Evolutionary conservation across 2,888 invertebrate genomes (phyloP).

Genomic region (Cephus spinipes): DNA sequence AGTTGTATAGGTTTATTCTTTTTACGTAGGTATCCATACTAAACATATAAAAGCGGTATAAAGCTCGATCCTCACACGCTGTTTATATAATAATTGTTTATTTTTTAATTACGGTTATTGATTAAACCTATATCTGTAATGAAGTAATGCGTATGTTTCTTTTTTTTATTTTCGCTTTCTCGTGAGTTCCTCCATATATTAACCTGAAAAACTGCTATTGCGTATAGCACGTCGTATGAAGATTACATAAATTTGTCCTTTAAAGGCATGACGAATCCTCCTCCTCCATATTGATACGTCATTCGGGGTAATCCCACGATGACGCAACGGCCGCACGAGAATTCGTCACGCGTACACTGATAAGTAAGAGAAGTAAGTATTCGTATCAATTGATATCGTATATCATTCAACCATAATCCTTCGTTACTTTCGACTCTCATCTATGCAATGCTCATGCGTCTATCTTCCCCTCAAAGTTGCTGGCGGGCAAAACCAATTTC

Average conservation of each 20-base stretch:
- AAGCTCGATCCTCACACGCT: constrained; percentile 64
- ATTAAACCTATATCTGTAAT: constrained; percentile 43
- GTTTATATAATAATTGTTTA: constrained; percentile 38
- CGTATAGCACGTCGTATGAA: constrained; percentile 6
- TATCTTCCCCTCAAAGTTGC: constrained; percentile 57
- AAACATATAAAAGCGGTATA: constrained; percentile 66
- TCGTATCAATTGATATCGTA: constrained; percentile 2
- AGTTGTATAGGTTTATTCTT: constrained; percentile 37
- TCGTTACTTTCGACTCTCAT: constrained; percentile 32
- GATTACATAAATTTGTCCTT: constrained; percentile 7
- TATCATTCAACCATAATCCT: constrained; percentile 25
- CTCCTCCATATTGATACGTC: neutral
- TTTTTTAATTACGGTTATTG: constrained; percentile 45
- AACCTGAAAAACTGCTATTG: constrained; percentile 1
- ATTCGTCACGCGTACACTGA: neutral
- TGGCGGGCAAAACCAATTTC: constrained; percentile 43
- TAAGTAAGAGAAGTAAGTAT: constrained; percentile 8
- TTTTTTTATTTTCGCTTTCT: constrained; percentile 16
- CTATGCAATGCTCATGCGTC: constrained; percentile 46
- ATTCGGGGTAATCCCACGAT: neutral
- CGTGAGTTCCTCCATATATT: neutral
- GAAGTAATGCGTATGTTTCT: constrained; percentile 12
- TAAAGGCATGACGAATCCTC: neutral
- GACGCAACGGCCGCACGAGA: neutral
- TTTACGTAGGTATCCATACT: constrained; percentile 45